Evolutionary conservation across 2,113 vertebrate genomes (phyloP).

Genomic region (Acrocephalus arundinaceus): DNA sequence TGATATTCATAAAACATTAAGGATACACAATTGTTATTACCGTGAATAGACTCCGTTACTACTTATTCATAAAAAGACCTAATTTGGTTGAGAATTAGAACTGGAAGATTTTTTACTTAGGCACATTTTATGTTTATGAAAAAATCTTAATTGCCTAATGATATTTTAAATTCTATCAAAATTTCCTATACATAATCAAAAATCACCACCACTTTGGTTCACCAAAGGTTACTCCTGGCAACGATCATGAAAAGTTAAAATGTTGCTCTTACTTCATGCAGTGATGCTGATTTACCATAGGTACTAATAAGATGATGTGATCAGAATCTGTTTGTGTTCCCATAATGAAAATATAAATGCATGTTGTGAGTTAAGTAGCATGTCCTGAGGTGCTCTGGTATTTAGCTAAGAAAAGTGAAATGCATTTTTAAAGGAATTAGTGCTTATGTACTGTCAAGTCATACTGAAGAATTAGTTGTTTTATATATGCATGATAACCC

Average conservation of each 20-base stretch:
- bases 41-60: neutral
- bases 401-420: neutral
- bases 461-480: neutral
- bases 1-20: neutral
- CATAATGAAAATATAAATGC: neutral
- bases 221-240: neutral
- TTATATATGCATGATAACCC: neutral
- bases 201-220: neutral
- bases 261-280: neutral
- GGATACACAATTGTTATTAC: neutral
- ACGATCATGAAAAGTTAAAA: neutral
- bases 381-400: neutral
- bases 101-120: neutral
- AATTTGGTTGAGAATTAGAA: neutral
- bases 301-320: neutral
- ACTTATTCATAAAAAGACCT: neutral
- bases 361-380: neutral
- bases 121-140: neutral
- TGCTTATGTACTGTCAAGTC: neutral
- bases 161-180: neutral
- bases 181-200: neutral
- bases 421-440: neutral
- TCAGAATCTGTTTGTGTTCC: neutral
- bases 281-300: neutral
- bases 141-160: neutral